These are phyloP conservation scores for Prenolepis imparis DNA, from an alignment of 2,888 invertebrate genomes.

Conservation along the genomic window DNA sequence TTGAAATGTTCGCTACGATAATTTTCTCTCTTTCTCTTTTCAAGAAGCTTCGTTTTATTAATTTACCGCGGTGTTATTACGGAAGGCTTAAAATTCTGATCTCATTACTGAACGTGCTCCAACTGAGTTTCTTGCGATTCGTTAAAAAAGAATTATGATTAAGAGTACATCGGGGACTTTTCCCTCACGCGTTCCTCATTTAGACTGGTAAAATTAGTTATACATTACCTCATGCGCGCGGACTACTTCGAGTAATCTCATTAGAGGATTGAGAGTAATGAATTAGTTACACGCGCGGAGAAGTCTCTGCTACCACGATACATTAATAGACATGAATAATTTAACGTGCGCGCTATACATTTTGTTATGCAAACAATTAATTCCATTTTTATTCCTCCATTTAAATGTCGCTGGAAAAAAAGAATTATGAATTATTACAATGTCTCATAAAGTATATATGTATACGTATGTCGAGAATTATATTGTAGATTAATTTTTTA, in stretches of 20 bases:
- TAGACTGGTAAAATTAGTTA: constrained; percentile 39
- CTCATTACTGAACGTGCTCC: neutral
- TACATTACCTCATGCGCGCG: constrained; percentile 37
- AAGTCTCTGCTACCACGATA: constrained; percentile 29
- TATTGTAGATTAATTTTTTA: neutral
- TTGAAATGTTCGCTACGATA: neutral
- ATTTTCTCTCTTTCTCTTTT: neutral
- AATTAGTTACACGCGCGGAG: constrained; percentile 54
- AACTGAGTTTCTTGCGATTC: neutral
- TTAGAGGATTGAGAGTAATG: constrained; percentile 59
- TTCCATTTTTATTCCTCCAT: constrained; percentile 3
- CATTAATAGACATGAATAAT: constrained; percentile 53
- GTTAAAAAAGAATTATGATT: constrained; percentile 41
- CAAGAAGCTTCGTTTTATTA: constrained; percentile 3
- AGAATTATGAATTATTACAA: constrained; percentile 6
- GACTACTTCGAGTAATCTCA: constrained; percentile 43
- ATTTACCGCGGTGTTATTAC: constrained; percentile 18
- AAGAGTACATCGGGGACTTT: constrained; percentile 10
- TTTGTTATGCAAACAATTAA: constrained; percentile 20
- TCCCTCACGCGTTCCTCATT: constrained; percentile 2
- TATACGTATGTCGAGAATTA: neutral
- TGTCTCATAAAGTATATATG: neutral
- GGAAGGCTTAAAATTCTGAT: constrained; percentile 18
- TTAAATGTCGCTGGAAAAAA: neutral
- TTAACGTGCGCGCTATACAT: constrained; percentile 39